phyloP scores from a whole-genome alignment of 2,888 invertebrate genomes.

The Synanthedon formicaeformis region DNA sequence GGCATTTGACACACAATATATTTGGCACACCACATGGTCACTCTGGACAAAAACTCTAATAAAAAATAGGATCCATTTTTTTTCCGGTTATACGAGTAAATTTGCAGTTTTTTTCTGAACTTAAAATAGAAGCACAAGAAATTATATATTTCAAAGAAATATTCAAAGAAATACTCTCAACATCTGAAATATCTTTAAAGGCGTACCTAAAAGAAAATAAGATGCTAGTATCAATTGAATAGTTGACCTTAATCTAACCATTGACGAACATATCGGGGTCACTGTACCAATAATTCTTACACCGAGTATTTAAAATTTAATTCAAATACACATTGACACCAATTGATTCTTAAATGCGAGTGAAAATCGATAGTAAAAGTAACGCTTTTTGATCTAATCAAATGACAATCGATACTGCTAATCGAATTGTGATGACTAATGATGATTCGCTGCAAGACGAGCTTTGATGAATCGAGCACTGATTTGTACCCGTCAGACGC shows the following conservation, averaged over 20 bases:
- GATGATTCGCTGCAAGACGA: neutral
- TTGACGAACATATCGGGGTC: conserved; percentile 17
- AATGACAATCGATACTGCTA: neutral
- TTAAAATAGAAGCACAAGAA: no score
- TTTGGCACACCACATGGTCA: no score
- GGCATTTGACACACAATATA: no score
- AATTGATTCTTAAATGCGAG: conserved; percentile 28
- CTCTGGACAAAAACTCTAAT: no score
- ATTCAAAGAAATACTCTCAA: no score
- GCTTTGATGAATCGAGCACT: neutral
- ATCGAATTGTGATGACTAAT: neutral
- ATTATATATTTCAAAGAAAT: no score
- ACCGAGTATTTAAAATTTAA: conserved; percentile 31
- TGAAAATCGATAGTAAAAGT: conserved; percentile 9
- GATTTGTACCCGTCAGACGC: neutral
- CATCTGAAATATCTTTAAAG: conserved; percentile 1
- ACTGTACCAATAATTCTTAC: conserved; percentile 19
- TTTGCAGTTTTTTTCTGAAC: no score
- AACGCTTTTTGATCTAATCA: neutral
- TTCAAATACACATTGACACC: conserved; percentile 33
- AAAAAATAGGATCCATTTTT: no score
- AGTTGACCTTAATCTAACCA: conserved; percentile 32
- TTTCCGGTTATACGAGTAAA: no score
- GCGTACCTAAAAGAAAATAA: conserved; percentile 10
- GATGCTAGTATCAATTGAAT: conserved; percentile 18